Evolutionary conservation across 2,888 invertebrate genomes (phyloP), one percentile per base, ranked within the genome.

Genomic region (Torymus aiolomorphi): DNA sequence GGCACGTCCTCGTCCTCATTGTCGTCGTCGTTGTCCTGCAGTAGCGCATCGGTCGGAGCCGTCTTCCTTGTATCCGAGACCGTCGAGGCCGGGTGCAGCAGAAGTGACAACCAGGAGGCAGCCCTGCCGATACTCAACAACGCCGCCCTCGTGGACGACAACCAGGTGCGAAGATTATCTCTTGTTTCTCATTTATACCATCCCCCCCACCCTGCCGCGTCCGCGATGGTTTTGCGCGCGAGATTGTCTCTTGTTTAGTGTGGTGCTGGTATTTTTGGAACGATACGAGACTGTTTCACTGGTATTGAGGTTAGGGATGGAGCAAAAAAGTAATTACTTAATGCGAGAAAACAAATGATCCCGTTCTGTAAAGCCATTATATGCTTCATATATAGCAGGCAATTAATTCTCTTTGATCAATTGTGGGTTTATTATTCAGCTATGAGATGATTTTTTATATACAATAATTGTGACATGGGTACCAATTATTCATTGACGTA

Each of bases 81-180:
- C 31, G 51, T n/a, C 49, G 62, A 66, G 18, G 49, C 18, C 56
- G 62, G 56, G 51, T 31, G 51, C 56, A 16, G 42, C 54, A 71
- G 51, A 3, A 31, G 31, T 31, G 31, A 31, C 67, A 66, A 18
- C 52, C 67, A 75, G 63, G 76, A 76, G 31, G 42, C 77, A 11
- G 74, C 54, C 8, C 62, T 77, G 71, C 81, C 81, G 18, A 78
- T 63, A 16, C 82, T 82, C 63, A 78, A 82, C 65, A 82, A 82
- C 51, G 71, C 82, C 18, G 74, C 77, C 63, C 74, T 80, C 74
- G 80, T 80, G 72, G 82, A 82, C 52, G 71, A 31, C 75, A 82
- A 82, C 75, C 80, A 82, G 80, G 80, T 82, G 80, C 59, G 3
- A 49, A 62, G 18, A 2, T 18, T 16, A 13, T 11, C 13, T 16